Evolutionary conservation across 2,888 invertebrate species (phyloP), one percentile per base, ranked within the genome.

Genomic region (Mesorhabditis sp.): DNA sequence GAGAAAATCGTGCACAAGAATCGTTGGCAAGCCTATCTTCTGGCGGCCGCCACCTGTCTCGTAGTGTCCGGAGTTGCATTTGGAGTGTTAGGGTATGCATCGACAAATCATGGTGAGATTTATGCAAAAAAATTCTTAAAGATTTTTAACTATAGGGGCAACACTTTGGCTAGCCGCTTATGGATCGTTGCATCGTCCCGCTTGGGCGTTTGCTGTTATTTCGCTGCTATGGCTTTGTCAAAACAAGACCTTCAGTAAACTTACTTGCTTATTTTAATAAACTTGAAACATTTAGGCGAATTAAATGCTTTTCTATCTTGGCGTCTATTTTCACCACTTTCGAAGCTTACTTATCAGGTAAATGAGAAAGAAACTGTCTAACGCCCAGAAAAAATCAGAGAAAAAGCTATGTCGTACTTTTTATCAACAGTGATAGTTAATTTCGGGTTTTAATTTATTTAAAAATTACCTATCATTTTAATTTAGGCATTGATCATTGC

Each of bases 241-340:
- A 61, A 68, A 75, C 58, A 76, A 73, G 66, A 74, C 70, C 43
- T 76, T 80, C 64, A 66, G 80, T 77, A 43, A 72, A 74, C 15
- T 68, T 41, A n/a, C 42, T 10, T 70, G 70, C 28, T 58, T 13
- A 44, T 28, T 42, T 4, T 1, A 28, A 28, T 28, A 28, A 28
- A 3, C 13, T 41, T 13, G 4, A 62, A 41, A 7, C 4, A 28
- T 71, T 28, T 69, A 78, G 75, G 65, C 62, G 76, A 74, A 76
- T 44, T 77, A 15, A 75, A 76, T 41, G 74, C 76, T 4, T 68
- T 82, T 58, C 77, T 82, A 42, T 74, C 78, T 10, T 83, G 82
- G 82, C 76, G 84, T 10, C 73, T 81, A 7, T 83, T 82, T 68
- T 76, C 79, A 5, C 84, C 84, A 4, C 72, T 84, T 43, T 76